phyloP scores from a whole-genome alignment of 1,140 invertebrate species.

The Papilio polytes region DNA sequence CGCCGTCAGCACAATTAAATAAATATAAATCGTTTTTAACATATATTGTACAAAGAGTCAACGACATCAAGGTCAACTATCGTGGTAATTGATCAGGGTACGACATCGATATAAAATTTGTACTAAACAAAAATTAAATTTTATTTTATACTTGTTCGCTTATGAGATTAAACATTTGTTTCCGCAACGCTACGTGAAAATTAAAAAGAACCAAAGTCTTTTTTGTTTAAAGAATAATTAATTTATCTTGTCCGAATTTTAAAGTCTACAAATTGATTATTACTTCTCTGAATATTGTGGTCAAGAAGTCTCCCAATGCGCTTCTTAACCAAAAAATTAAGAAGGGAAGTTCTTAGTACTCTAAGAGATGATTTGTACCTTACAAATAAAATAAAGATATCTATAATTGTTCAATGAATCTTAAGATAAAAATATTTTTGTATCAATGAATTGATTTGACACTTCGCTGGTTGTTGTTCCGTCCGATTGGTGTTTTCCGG shows the following conservation, averaged over 20 bases:
- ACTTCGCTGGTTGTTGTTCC: conserved; percentile 48
- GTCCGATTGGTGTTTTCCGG: conserved; percentile 71
- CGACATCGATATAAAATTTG: not conserved
- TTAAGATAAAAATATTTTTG: conserved; percentile 29
- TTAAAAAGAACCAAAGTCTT: not conserved
- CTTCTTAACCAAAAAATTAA: too few species aligned
- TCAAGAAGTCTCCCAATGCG: too few species aligned
- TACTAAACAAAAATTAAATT: too few species aligned
- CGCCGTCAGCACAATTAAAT: conserved; percentile 25
- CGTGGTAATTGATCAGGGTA: not conserved
- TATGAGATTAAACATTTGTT: too few species aligned
- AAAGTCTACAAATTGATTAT: not conserved
- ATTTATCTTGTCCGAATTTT: not conserved
- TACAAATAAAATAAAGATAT: too few species aligned
- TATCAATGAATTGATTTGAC: conserved; percentile 52
- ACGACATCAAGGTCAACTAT: conserved; percentile 30
- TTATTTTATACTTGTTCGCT: too few species aligned
- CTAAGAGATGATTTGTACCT: too few species aligned
- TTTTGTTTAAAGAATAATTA: not conserved
- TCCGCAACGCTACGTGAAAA: too few species aligned
- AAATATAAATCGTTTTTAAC: conserved; percentile 18
- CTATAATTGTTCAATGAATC: too few species aligned
- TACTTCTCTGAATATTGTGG: too few species aligned
- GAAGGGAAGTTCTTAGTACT: too few species aligned
- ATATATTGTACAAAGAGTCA: not conserved